These are phyloP conservation scores for Crocodylus rhombifer DNA, from an alignment of 2,797 vertebrate species.

Conservation along the genomic window DNA sequence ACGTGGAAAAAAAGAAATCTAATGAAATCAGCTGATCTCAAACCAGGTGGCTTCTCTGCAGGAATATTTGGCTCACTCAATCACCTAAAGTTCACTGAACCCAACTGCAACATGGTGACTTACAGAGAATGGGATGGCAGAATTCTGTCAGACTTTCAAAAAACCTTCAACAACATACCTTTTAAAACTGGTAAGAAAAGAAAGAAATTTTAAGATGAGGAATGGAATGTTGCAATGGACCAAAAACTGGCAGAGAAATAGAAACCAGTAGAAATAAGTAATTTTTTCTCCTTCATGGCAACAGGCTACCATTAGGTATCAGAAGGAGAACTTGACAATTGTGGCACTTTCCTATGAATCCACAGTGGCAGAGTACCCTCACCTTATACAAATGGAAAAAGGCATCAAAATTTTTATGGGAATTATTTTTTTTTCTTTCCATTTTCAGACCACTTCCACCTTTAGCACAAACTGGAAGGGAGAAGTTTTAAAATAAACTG, in stretches of 20 bases:
- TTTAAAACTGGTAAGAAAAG: conserved; percentile 21
- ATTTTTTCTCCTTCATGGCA: neutral
- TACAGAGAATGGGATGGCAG: neutral
- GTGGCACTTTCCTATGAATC: neutral
- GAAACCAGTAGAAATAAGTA: conserved; percentile 31
- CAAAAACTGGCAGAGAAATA: conserved; percentile 5
- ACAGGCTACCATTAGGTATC: neutral
- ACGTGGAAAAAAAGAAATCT: neutral
- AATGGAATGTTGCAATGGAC: neutral
- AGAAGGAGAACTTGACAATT: neutral
- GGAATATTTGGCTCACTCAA: neutral
- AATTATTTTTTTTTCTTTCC: neutral
- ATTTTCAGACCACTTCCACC: no score
- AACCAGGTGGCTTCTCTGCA: neutral
- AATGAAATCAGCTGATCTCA: neutral
- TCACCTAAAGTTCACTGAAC: neutral
- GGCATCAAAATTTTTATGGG: neutral
- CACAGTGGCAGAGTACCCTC: neutral
- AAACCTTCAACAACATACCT: neutral
- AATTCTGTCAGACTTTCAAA: neutral
- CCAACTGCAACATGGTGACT: neutral
- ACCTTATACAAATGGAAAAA: neutral
- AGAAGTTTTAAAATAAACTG: no score
- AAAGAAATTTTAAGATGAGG: conserved; percentile 6
- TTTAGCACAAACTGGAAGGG: neutral